Evolutionary conservation across 2,113 vertebrate genomes (phyloP).

Genomic region (Acrocephalus kingi): DNA sequence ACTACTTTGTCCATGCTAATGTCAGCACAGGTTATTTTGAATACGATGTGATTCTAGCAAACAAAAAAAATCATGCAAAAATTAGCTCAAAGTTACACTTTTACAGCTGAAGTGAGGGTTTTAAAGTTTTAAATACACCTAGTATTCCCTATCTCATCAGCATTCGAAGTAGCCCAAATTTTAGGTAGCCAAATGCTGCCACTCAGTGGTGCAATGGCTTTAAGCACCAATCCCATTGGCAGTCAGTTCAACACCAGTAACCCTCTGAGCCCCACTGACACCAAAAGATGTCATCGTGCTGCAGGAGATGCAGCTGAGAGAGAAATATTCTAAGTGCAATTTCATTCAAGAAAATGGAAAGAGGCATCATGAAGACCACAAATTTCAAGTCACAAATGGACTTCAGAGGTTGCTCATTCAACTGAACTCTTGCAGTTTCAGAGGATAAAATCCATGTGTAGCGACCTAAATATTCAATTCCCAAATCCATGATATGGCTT

Average conservation of each 20-base stretch:
- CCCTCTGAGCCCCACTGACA: neutral
- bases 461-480: neutral
- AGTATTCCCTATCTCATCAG: too few species aligned
- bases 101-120: neutral
- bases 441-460: neutral
- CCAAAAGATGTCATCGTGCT: neutral
- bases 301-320: neutral
- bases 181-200: neutral
- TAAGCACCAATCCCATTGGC: neutral
- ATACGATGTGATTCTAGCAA: neutral
- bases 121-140: too few species aligned
- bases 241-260: neutral
- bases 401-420: neutral
- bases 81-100: neutral
- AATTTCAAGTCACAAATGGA: neutral
- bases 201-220: neutral
- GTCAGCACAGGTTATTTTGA: neutral
- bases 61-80: rapidly evolving
- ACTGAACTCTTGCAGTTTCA: neutral
- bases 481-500: neutral
- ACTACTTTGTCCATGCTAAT: neutral
- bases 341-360: neutral
- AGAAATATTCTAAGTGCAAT: neutral
- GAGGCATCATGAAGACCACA: neutral
- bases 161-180: rapidly evolving